phyloP scores from a whole-genome alignment of 1,140 invertebrate species.

The Agraylea sexmaculata region DNA sequence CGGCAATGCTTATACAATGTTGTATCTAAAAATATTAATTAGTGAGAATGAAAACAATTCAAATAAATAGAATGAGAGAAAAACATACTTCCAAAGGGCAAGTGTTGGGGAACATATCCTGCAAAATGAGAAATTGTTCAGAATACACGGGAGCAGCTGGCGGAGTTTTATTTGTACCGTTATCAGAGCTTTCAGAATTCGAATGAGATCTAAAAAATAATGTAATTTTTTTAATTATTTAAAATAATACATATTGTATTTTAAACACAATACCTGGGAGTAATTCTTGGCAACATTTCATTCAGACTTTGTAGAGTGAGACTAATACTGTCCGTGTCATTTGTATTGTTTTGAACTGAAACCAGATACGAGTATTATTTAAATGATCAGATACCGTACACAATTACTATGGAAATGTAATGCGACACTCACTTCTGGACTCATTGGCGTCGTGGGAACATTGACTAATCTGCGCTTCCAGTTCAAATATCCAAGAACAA shows the following conservation, averaged over 20 bases:
- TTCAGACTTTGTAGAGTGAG: slow-evolving; percentile 32
- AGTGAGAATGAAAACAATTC: not conserved
- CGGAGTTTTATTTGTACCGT: slow-evolving; percentile 19
- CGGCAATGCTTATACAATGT: slow-evolving; percentile 75
- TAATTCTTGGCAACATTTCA: slow-evolving; percentile 35
- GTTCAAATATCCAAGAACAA: slow-evolving; percentile 73
- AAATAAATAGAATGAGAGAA: not conserved
- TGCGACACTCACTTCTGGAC: slow-evolving; percentile 15
- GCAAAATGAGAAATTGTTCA: slow-evolving; percentile 55
- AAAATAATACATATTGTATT: not conserved
- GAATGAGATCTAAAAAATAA: slow-evolving; percentile 36
- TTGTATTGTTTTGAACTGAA: slow-evolving; percentile 25
- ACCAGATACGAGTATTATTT: slow-evolving; percentile 4
- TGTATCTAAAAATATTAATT: slow-evolving; percentile 40
- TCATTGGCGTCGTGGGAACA: slow-evolving; percentile 18
- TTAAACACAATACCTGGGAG: slow-evolving; percentile 14
- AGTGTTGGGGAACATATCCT: slow-evolving; percentile 85
- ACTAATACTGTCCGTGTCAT: slow-evolving; percentile 28
- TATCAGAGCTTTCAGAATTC: slow-evolving; percentile 41
- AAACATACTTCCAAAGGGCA: slow-evolving; percentile 62
- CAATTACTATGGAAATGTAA: no score
- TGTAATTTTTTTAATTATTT: slow-evolving; percentile 1
- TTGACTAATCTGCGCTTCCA: slow-evolving; percentile 57
- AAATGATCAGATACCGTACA: no score
- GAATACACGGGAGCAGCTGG: slow-evolving; percentile 23